Evolutionary conservation across 2,797 vertebrate species (phyloP).

Genomic region (Lacerta bilineata): DNA sequence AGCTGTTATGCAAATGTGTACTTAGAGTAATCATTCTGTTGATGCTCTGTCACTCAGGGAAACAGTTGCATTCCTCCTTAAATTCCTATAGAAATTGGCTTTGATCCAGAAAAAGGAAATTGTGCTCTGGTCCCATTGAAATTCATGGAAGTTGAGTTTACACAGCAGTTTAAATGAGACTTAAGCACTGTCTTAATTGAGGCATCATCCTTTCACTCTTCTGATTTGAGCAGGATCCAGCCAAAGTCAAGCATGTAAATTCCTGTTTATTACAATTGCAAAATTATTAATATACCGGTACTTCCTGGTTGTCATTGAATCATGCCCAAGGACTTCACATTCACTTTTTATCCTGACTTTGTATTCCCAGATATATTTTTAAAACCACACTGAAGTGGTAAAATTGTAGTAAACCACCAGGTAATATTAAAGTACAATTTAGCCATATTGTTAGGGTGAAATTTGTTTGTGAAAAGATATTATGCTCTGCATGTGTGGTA

Average conservation of each 20-base stretch:
- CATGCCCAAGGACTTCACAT: constrained; percentile 13
- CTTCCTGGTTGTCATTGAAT: background rate
- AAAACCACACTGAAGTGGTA: background rate
- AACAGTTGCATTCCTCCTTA: background rate
- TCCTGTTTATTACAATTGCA: background rate
- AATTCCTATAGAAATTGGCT: constrained; percentile 9
- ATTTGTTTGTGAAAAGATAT: constrained; percentile 16
- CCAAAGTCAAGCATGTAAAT: background rate
- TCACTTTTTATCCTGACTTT: constrained; percentile 1
- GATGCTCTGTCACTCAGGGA: background rate
- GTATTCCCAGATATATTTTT: background rate
- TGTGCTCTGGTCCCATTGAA: background rate
- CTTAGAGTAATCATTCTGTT: constrained; percentile 10
- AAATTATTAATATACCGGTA: background rate
- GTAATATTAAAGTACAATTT: constrained; percentile 30
- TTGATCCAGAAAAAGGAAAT: constrained; percentile 11
- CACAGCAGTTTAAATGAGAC: constrained; percentile 4
- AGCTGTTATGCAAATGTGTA: constrained; percentile 19
- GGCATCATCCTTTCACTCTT: constrained; percentile 1
- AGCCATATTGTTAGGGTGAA: constrained; percentile 3
- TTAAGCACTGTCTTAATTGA: constrained; percentile 5
- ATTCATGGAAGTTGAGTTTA: background rate
- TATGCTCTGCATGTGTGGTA: background rate
- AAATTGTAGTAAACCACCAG: background rate
- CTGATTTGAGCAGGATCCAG: background rate